Conservation (phyloP, 30 jellyfish, hydroid and myxozoan species). For the Clytia hemisphaerica region DNA sequence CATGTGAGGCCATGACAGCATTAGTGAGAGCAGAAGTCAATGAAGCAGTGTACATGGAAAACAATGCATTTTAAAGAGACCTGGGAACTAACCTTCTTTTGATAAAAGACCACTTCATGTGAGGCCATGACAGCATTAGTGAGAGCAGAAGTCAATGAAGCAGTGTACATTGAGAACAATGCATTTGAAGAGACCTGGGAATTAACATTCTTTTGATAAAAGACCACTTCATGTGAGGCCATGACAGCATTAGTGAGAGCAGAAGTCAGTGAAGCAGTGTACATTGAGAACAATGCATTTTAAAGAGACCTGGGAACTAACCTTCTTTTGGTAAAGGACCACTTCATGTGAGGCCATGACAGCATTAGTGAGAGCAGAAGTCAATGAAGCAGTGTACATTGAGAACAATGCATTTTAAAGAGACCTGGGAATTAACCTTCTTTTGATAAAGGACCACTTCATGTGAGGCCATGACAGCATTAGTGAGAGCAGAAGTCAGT, state of each 20-base stretch:
- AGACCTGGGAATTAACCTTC: too few species aligned
- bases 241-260: constrained; percentile 30
- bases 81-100: constrained; percentile 75
- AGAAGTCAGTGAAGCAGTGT: constrained; percentile 76
- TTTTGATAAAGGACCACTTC: constrained; percentile 40
- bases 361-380: constrained; percentile 49
- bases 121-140: neutral
- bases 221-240: constrained; percentile 7
- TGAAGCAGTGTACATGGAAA: constrained; percentile 86
- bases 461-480: neutral
- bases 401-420: constrained; percentile 75
- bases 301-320: too few species aligned
- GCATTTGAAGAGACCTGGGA: too few species aligned
- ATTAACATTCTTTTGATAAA: constrained; percentile 67
- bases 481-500: constrained; percentile 56
- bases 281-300: constrained; percentile 81
- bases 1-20: neutral
- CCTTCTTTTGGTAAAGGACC: constrained; percentile 58
- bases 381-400: constrained; percentile 82
- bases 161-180: constrained; percentile 78
- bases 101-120: constrained; percentile 29
- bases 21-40: constrained; percentile 58
- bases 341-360: neutral
- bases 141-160: constrained; percentile 72
- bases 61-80: too few species aligned